Evolutionary conservation across 2,113 vertebrate genomes (phyloP), one percentile per base, ranked within the genome.

Genomic region (Apodemus sylvaticus): DNA sequence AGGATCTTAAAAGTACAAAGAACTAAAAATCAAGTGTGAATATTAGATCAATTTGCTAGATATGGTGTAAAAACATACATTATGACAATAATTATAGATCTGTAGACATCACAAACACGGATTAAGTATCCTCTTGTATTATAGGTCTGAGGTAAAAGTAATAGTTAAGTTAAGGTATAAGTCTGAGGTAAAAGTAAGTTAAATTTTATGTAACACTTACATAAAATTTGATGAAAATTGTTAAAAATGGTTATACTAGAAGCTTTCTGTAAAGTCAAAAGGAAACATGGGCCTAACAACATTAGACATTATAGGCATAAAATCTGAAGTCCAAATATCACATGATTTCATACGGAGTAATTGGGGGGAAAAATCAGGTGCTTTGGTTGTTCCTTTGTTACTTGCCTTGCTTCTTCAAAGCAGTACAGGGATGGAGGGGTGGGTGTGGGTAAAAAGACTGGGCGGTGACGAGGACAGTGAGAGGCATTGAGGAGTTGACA

Each of bases 121-220:
- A 31, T 93, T 74, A 90, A 93, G 3, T 66, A 89, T 14, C 48
- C 19, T 92, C 17, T 90, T 22, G 70, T 17, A 78, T 20, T 77
- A 82, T 0, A 94, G 51, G 90, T 22, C 20, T 93, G 34, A 85
- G 51, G 24, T 62, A 17, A 60, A 42, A 42, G 14, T 1, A 58
- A 94, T 48, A 48, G 45, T 48, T 48, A 48, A 48, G 45, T n/a
- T n/a, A n/a, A n/a, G n/a, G n/a, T n/a, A n/a, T n/a, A n/a, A n/a
- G n/a, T n/a, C n/a, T n/a, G n/a, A 85, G 51, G 24, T 62, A 17
- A 60, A 42, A 42, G 14, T 1, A 58, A 94, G n/a, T n/a, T 81
- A 83, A 87, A 48, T n/a, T n/a, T n/a, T n/a, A n/a, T n/a, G n/a
- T n/a, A 9, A 94, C 96, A 95, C 64, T 4, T 73, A 87, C 74